These are phyloP conservation scores for Cheilosia urbana DNA, from an alignment of 2,888 invertebrate genomes.

Conservation along the genomic window DNA sequence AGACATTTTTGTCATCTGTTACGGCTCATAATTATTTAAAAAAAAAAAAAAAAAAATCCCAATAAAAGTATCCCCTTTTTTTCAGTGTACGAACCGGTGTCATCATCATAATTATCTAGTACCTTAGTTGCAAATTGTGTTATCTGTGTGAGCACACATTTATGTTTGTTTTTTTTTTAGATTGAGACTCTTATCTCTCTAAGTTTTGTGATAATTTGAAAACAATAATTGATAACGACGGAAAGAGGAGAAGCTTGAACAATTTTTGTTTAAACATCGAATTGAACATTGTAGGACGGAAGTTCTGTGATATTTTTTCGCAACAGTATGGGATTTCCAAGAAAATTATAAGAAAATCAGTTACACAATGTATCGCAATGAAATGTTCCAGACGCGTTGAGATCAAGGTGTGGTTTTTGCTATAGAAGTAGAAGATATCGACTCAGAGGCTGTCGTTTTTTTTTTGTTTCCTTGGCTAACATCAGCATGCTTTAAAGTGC, in stretches of 20 bases:
- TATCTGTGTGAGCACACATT: too few relatives aligned
- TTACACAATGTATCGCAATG: slow-evolving; percentile 20
- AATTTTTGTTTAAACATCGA: background rate
- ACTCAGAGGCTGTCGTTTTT: too few relatives aligned
- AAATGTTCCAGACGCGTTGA: background rate
- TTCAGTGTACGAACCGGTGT: too few relatives aligned
- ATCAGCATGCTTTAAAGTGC: too few relatives aligned
- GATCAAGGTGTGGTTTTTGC: background rate
- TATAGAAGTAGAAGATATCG: too few relatives aligned
- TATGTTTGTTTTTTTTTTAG: slow-evolving; percentile 14
- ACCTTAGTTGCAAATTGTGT: background rate
- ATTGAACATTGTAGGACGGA: background rate
- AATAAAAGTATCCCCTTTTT: too few relatives aligned
- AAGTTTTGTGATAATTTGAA: slow-evolving; percentile 37
- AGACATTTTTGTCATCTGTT: too few relatives aligned
- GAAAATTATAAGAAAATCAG: background rate
- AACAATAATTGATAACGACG: slow-evolving; percentile 36
- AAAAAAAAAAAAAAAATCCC: too few relatives aligned
- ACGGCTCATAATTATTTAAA: too few relatives aligned
- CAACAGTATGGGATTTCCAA: background rate
- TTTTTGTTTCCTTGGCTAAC: too few relatives aligned
- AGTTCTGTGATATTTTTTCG: background rate
- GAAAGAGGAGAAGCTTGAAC: slow-evolving; percentile 3
- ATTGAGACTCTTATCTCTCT: slow-evolving; percentile 35
- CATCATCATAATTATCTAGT: background rate